A percentile compares a stretch with the other conserved stretches of the same genome.
Evolutionary conservation across 2,888 invertebrate genomes (phyloP).

Genomic region (Drosophila kanekoi): DNA sequence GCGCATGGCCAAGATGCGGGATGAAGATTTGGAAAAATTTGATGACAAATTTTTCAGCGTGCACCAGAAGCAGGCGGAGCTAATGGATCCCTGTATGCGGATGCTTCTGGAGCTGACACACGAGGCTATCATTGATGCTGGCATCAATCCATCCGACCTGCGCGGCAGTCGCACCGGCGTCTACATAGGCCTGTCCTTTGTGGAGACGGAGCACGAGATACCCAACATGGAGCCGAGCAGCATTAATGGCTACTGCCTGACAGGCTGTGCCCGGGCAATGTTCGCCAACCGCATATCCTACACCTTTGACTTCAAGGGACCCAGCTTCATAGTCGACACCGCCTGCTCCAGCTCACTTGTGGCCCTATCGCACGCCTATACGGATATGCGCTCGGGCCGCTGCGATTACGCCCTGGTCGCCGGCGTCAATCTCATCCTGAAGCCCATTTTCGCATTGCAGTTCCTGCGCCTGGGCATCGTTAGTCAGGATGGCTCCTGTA

Average conservation of each 20-base stretch:
- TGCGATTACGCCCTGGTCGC: constrained; percentile 98
- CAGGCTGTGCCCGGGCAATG: constrained; percentile 98
- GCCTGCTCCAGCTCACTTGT: constrained; percentile 98
- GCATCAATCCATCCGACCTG: constrained; percentile 92
- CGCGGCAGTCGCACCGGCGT: constrained; percentile 97
- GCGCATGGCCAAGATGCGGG: constrained; percentile 93
- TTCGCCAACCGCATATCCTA: constrained; percentile 98
- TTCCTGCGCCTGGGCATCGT: constrained; percentile 97
- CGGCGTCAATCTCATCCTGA: constrained; percentile 94
- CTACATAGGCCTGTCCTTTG: constrained; percentile 95
- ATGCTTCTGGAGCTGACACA: constrained; percentile 95
- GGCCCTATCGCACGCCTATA: constrained; percentile 94
- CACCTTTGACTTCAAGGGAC: constrained; percentile 97
- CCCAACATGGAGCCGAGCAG: constrained; percentile 92
- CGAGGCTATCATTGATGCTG: constrained; percentile 96
- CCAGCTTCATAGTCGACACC: constrained; percentile 98
- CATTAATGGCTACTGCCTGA: constrained; percentile 95
- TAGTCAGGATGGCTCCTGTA: constrained; percentile 93
- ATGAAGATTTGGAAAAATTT: constrained; percentile 89
- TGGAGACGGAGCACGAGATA: constrained; percentile 96
- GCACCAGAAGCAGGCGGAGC: constrained; percentile 95
- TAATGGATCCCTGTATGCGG: constrained; percentile 97
- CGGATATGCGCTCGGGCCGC: constrained; percentile 92
- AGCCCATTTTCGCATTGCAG: constrained; percentile 95
- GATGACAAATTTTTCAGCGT: constrained; percentile 96